Evolutionary conservation across 2,797 vertebrate species (phyloP).

Genomic region (Rachycentron canadum): DNA sequence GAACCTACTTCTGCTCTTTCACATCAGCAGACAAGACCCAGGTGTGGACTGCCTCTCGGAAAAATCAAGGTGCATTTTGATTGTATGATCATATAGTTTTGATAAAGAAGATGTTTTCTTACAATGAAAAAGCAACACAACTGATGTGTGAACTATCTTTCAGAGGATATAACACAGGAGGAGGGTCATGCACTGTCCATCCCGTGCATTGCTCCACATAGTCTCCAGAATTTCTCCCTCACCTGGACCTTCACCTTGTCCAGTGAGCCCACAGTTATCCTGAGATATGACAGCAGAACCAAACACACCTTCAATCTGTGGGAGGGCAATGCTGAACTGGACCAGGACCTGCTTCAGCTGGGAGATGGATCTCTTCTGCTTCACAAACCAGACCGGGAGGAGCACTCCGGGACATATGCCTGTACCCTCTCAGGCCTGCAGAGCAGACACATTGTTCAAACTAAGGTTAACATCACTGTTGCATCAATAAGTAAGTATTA

Average conservation of each 20-base stretch:
- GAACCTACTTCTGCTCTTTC: constrained; percentile 84
- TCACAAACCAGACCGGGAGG: constrained; percentile 66
- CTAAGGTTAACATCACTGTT: constrained; percentile 80
- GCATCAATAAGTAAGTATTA: constrained; percentile 75
- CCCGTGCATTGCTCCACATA: constrained; percentile 78
- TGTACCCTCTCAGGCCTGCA: constrained; percentile 81
- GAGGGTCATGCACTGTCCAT: constrained; percentile 76
- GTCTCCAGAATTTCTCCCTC: constrained; percentile 83
- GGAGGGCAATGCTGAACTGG: constrained; percentile 78
- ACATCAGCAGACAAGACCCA: constrained; percentile 81
- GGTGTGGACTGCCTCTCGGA: constrained; percentile 83
- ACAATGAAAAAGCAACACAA: background rate
- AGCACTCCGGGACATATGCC: constrained; percentile 81
- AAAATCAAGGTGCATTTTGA: constrained; percentile 79
- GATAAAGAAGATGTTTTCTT: background rate
- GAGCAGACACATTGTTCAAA: constrained; percentile 77
- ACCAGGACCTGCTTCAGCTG: constrained; percentile 72
- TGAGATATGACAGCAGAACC: constrained; percentile 82
- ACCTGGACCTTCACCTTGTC: constrained; percentile 80
- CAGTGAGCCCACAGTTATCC: constrained; percentile 71
- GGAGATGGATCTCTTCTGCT: constrained; percentile 84
- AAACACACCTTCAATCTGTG: constrained; percentile 74
- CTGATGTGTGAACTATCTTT: constrained; percentile 25
- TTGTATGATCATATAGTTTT: background rate
- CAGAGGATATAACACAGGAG: constrained; percentile 68